Evolutionary conservation across 1,140 invertebrate genomes (phyloP).

Genomic region (Heliothis subflexa): DNA sequence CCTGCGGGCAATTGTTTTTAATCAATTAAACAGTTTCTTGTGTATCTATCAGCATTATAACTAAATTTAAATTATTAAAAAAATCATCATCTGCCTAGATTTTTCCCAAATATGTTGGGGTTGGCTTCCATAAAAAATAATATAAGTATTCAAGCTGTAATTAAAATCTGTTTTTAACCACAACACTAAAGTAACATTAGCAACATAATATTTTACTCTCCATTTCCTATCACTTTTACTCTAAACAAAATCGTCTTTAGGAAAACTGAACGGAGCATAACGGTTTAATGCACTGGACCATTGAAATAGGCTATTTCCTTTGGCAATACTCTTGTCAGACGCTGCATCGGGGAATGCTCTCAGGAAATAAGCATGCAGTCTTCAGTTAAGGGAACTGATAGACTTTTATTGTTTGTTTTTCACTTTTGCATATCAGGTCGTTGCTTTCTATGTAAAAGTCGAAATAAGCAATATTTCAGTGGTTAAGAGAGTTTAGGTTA

Average conservation of each 20-base stretch:
- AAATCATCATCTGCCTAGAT: too few species aligned
- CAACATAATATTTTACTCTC: too few species aligned
- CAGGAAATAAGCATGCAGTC: conserved; percentile 45
- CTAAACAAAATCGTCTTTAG: background rate
- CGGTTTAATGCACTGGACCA: background rate
- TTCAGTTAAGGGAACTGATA: conserved; percentile 16
- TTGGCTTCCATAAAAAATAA: too few species aligned
- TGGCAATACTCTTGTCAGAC: conserved; percentile 25
- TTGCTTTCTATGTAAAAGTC: background rate
- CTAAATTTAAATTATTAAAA: too few species aligned
- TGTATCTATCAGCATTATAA: too few species aligned
- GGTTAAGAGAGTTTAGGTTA: too few species aligned
- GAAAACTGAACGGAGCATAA: background rate
- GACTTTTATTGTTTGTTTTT: conserved; percentile 7
- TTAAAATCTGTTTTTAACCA: too few species aligned
- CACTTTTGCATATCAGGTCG: background rate
- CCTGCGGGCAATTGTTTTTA: too few species aligned
- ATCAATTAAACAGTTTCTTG: background rate
- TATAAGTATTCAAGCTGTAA: too few species aligned
- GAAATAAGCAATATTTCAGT: background rate
- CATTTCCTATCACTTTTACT: too few species aligned
- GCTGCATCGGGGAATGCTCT: conserved; percentile 31
- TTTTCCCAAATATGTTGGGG: too few species aligned
- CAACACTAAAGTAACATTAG: too few species aligned
- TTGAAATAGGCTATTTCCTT: conserved; percentile 40